A percentile compares a stretch with the other conserved stretches of the same genome.
These are phyloP conservation scores for Theristicus caerulescens DNA, from an alignment of 2,113 vertebrate species.

Conservation along the genomic window DNA sequence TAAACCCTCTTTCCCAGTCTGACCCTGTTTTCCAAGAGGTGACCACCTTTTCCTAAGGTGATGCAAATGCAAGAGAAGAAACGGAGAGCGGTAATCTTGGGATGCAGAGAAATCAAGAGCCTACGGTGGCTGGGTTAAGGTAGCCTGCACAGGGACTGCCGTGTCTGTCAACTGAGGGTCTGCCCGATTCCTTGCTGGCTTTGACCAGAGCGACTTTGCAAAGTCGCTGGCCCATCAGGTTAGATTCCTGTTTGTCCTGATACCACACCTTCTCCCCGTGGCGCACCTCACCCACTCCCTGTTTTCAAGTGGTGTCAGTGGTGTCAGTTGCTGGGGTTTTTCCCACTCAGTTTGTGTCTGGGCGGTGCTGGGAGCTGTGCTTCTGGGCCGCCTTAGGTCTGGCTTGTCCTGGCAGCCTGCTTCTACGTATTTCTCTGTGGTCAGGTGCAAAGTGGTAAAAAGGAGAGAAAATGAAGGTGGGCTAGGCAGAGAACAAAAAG, in stretches of 20 bases:
- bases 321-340: not conserved
- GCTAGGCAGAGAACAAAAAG: not conserved
- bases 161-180: not conserved
- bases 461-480: not conserved
- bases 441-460: not conserved
- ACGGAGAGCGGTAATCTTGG: accelerated
- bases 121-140: not conserved
- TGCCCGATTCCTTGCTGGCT: not conserved
- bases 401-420: not conserved
- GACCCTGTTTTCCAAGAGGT: not conserved
- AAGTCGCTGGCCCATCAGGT: not conserved
- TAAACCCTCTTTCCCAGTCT: not conserved
- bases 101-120: not conserved
- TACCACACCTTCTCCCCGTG: not conserved
- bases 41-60: not conserved
- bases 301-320: not conserved
- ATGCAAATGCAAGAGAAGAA: not conserved
- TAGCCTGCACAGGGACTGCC: accelerated
- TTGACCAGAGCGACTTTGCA: not conserved
- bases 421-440: not conserved
- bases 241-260: accelerated
- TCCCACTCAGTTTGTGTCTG: not conserved
- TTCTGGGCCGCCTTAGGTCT: not conserved
- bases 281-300: accelerated
- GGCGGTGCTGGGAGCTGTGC: accelerated